Conservation (phyloP, 2,797 vertebrate species). For the Acanthis flammea region DNA sequence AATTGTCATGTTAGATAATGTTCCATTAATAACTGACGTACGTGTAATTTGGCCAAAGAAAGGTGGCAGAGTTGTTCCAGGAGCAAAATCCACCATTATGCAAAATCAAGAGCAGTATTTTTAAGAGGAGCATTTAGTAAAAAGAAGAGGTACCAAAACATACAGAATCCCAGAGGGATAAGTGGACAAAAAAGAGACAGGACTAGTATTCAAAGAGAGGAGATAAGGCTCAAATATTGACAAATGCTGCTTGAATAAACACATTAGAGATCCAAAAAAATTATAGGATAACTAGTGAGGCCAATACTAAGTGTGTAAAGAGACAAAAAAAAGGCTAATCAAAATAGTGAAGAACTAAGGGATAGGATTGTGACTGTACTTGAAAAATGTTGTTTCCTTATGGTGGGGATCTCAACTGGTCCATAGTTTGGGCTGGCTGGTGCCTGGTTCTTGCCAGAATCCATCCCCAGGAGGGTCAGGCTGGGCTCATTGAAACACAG, state of each 20-base stretch:
- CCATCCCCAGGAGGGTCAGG: neutral
- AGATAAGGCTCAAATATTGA: neutral
- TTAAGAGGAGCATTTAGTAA: neutral
- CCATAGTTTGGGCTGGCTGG: neutral
- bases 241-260: neutral
- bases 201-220: neutral
- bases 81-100: neutral
- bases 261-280: neutral
- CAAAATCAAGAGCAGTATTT: neutral
- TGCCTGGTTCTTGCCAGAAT: neutral
- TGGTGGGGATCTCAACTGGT: neutral
- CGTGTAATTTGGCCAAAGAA: slow-evolving; percentile 27
- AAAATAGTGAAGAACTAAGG: neutral
- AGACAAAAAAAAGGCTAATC: neutral
- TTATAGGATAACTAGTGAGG: neutral
- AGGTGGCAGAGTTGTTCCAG: slow-evolving; percentile 54
- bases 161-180: neutral
- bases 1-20: neutral
- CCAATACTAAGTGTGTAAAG: neutral
- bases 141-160: neutral
- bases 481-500: neutral
- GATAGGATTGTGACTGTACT: neutral
- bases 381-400: neutral
- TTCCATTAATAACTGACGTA: neutral
- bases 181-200: neutral